Evolutionary conservation across 2,888 invertebrate species (phyloP).

Genomic region (Pseudolycoriella hygida): DNA sequence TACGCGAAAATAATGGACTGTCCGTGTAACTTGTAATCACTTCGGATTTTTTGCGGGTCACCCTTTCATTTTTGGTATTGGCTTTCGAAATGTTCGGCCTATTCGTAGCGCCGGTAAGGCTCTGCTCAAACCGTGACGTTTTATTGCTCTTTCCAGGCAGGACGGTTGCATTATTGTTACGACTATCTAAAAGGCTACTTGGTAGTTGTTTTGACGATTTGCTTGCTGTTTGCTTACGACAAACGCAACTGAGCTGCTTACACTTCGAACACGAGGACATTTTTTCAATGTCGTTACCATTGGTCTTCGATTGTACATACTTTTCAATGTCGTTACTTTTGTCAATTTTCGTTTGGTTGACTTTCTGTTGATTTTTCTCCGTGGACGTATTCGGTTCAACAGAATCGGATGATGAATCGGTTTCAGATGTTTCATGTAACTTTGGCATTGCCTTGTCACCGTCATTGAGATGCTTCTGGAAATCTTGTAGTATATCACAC

Average conservation of each 20-base stretch:
- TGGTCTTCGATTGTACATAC: neutral
- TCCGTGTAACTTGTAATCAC: conserved; percentile 30
- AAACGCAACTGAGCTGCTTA: neutral
- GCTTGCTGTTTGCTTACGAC: neutral
- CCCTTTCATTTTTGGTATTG: neutral
- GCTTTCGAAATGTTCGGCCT: neutral
- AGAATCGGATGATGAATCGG: conserved; percentile 14
- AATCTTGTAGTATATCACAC: conserved; percentile 44
- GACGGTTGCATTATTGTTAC: neutral
- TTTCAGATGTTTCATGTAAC: conserved; percentile 23
- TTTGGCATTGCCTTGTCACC: conserved; percentile 20
- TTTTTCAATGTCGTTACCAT: neutral
- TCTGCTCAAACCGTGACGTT: neutral
- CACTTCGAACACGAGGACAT: neutral
- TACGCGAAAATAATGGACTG: conserved; percentile 28
- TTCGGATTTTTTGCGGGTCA: conserved; percentile 21
- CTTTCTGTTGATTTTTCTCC: neutral
- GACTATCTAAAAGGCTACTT: neutral
- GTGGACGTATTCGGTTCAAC: neutral
- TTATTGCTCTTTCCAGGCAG: neutral
- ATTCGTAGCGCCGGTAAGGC: neutral
- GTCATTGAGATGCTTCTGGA: neutral
- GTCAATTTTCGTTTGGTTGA: neutral
- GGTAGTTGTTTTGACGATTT: too few species aligned
- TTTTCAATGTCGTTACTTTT: neutral